phyloP scores from a whole-genome alignment of 2,113 vertebrate genomes.

The Phoxinus phoxinus region DNA sequence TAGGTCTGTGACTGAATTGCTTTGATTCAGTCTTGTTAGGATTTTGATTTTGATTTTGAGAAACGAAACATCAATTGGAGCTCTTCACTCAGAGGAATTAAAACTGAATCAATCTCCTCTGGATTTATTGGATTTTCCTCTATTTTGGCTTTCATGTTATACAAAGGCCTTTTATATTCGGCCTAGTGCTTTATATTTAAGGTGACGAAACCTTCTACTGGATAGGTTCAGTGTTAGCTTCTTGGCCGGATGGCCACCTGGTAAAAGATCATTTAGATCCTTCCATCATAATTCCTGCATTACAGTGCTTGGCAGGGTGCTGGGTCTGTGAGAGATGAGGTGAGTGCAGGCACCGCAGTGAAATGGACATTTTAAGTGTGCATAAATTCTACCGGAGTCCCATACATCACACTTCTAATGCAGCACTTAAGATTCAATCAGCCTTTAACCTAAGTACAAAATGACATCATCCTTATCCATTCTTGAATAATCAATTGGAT shows the following conservation, averaged over 20 bases:
- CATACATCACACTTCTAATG: slow-evolving; percentile 52
- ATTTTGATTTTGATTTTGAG: too few relatives aligned
- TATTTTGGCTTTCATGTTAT: not conserved
- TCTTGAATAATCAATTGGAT: slow-evolving; percentile 18
- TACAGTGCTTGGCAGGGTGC: slow-evolving; percentile 15
- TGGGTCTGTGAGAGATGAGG: slow-evolving; percentile 23
- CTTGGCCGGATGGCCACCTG: not conserved
- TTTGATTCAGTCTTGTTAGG: not conserved
- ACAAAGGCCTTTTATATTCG: not conserved
- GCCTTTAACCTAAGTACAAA: slow-evolving; percentile 52
- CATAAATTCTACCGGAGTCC: slow-evolving; percentile 49
- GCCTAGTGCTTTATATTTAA: slow-evolving; percentile 2
- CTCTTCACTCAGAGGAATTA: not conserved
- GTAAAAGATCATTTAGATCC: slow-evolving; percentile 13
- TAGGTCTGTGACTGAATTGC: not conserved
- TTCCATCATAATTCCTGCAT: slow-evolving; percentile 13
- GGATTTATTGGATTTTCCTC: slow-evolving; percentile 16
- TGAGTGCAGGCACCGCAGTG: slow-evolving; percentile 9
- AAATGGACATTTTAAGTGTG: slow-evolving; percentile 57
- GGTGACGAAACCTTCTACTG: not conserved
- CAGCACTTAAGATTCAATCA: slow-evolving; percentile 59
- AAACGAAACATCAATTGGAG: not conserved
- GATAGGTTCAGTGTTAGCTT: not conserved
- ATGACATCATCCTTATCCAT: slow-evolving; percentile 54
- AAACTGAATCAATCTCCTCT: not conserved